phyloP scores from a whole-genome alignment of 2,113 vertebrate species.

The Nerophis ophidion region DNA sequence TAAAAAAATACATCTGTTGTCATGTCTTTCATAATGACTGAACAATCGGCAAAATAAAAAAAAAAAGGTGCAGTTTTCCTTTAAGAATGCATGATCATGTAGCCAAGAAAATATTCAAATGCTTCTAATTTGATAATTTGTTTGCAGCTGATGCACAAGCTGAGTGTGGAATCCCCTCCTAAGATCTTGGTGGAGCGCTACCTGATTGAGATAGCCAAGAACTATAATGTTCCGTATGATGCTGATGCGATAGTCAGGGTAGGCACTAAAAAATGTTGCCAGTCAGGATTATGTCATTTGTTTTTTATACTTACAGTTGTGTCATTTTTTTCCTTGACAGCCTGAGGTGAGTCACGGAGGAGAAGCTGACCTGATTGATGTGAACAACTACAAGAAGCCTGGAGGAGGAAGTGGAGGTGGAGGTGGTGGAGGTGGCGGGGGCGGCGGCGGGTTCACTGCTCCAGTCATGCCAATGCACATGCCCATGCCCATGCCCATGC shows the following conservation, averaged over 20 bases:
- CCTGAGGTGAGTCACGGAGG: conserved; percentile 83
- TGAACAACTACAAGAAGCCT: conserved; percentile 79
- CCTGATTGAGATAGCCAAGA: conserved; percentile 98
- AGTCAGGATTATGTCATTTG: not conserved
- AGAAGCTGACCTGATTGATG: conserved; percentile 89
- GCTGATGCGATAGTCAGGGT: conserved; percentile 94
- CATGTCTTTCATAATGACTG: too few species aligned
- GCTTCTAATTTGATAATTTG: conserved; percentile 2
- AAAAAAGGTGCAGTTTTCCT: too few species aligned
- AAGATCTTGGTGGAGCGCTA: conserved; percentile 97
- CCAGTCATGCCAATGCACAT: conserved; percentile 77
- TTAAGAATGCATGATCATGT: not conserved
- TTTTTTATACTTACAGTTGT: conserved; percentile 1
- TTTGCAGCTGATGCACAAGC: conserved; percentile 90
- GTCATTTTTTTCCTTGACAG: conserved; percentile 52
- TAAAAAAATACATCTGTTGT: too few species aligned
- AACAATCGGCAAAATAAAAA: too few species aligned
- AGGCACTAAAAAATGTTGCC: conserved; percentile 42
- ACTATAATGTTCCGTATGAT: conserved; percentile 95
- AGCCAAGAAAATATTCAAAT: not conserved
- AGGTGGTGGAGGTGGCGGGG: conserved; percentile 70
- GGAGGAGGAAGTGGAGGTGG: conserved; percentile 79
- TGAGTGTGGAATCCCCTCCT: conserved; percentile 91
- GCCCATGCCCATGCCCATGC: conserved; percentile 79
- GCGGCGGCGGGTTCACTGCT: conserved; percentile 55